These are phyloP conservation scores for Thalassoma bifasciatum DNA, from an alignment of 2,113 vertebrate species.

Conservation along the genomic window DNA sequence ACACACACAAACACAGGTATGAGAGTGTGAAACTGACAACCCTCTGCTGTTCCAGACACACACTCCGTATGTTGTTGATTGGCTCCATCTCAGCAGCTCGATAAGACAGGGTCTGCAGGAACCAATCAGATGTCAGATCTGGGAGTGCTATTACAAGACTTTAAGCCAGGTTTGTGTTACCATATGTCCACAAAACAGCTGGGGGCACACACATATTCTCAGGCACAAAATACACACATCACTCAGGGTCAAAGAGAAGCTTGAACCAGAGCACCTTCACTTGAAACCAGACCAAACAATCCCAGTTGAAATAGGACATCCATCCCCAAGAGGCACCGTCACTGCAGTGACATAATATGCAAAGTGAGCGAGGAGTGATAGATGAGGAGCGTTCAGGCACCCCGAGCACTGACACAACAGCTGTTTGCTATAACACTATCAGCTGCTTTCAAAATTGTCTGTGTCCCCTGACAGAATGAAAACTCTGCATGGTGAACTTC, in stretches of 20 bases:
- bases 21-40: slow-evolving; percentile 57
- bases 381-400: slow-evolving; percentile 35
- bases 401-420: slow-evolving; percentile 44
- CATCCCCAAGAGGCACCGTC: slow-evolving; percentile 27
- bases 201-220: neutral
- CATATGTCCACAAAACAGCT: slow-evolving; percentile 12
- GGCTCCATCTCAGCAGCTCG: slow-evolving; percentile 87
- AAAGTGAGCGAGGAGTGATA: slow-evolving; percentile 42
- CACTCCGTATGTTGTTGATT: slow-evolving; percentile 86
- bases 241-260: slow-evolving; percentile 34
- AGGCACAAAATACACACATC: neutral
- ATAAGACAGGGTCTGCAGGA: slow-evolving; percentile 34
- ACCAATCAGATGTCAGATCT: slow-evolving; percentile 22
- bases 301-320: slow-evolving; percentile 41
- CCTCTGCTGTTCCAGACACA: slow-evolving; percentile 84
- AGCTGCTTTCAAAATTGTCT: slow-evolving; percentile 6
- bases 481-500: slow-evolving; percentile 3
- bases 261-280: slow-evolving; percentile 18
- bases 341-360: slow-evolving; percentile 55
- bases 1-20: slow-evolving; percentile 39
- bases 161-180: slow-evolving; percentile 50
- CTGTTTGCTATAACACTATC: slow-evolving; percentile 51
- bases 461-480: slow-evolving; percentile 22
- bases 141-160: slow-evolving; percentile 67
- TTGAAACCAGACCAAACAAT: slow-evolving; percentile 54